A percentile compares a stretch with the other conserved stretches of the same genome.
Conservation (phyloP, 1,140 invertebrate species). For the Latrodectus geometricus region DNA sequence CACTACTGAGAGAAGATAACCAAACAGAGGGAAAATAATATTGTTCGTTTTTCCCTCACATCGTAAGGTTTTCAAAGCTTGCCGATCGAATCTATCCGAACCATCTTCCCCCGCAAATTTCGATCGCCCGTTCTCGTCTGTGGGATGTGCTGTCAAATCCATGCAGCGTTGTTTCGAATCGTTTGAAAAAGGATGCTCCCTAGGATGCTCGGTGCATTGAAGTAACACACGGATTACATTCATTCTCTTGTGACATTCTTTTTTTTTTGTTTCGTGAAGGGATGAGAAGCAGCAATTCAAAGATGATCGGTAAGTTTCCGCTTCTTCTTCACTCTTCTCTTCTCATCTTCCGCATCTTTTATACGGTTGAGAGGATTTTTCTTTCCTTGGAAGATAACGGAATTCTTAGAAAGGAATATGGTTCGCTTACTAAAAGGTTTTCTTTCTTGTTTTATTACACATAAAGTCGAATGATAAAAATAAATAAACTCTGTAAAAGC, state of each 20-base stretch:
- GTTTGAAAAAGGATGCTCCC: neutral
- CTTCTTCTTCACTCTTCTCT: neutral
- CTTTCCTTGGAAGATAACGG: too few relatives aligned
- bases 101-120: neutral
- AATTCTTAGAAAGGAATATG: too few relatives aligned
- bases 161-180: neutral
- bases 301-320: conserved; percentile 5
- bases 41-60: neutral
- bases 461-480: too few relatives aligned
- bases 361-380: too few relatives aligned
- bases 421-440: too few relatives aligned
- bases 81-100: neutral
- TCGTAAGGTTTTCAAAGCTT: neutral
- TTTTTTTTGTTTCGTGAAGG: neutral
- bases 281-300: conserved; percentile 15
- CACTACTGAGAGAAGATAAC: neutral
- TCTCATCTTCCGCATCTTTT: neutral
- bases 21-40: neutral
- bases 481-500: too few relatives aligned
- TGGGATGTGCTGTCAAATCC: neutral
- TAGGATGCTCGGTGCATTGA: neutral
- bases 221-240: neutral
- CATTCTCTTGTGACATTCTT: neutral
- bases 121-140: neutral
- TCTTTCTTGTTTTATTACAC: too few relatives aligned